Evolutionary conservation across 2,888 invertebrate genomes (phyloP), one percentile per base, ranked within the genome.

Genomic region (Alcis repandata): DNA sequence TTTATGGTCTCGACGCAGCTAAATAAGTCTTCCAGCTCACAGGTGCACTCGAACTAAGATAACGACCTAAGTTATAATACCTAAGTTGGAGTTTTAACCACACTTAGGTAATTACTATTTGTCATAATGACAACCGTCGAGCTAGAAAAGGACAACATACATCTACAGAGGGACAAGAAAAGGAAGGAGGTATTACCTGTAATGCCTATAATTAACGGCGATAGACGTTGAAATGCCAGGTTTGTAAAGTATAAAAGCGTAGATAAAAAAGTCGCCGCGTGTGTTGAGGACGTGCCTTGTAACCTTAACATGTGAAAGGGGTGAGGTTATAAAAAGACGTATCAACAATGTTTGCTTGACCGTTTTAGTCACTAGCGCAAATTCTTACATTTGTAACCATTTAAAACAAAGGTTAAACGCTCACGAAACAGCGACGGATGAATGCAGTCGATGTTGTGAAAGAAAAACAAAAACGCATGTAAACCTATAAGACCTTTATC

Each of bases 211-310:
- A 89, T 89, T 86, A 87, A 75, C 81, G 78, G n/a, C 54, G 19
- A 56, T 78, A 80, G 76, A 79, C 81, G 86, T 87, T 89, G 82
- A 89, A 90, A 91, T 91, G 88, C 85, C 89, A 87, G 78, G 79
- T 79, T 76, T 79, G 36, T 63, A 58, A 58, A 20, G 32, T 79
- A 80, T 80, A 82, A 80, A 82, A 69, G 72, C 69, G 70, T 19
- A 64, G 63, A 77, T 79, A 88, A 89, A 72, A 89, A 83, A 17
- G 68, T 74, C 57, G 70, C 60, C 22, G 53, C 57, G 45, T 58
- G 40, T 52, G 46, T 48, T 40, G 63, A 46, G 67, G 41, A 73
- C 74, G 72, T 74, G 73, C 63, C 64, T 67, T 45, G 69, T 65
- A 59, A 67, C 60, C 56, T 62, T 52, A 67, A 63, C 58, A 19